Base-by-base conservation (phyloP, 2,113 vertebrate genomes). In the Myiopsitta monachus region DNA sequence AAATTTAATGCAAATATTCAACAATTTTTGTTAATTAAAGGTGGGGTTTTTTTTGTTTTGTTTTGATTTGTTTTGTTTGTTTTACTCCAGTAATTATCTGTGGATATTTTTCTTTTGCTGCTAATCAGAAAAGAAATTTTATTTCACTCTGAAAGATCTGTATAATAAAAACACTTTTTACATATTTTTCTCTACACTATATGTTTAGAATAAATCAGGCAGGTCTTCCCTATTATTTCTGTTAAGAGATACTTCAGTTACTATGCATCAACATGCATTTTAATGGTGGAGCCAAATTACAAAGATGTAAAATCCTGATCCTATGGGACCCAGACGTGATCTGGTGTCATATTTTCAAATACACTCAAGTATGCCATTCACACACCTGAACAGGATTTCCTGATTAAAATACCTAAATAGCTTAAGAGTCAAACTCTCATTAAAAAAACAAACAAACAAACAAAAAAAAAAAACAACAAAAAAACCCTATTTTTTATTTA, bases 141-240 rank as follows among this genome's bases (percentile, higher is more conserved):
- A 75, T 95, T 96, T 94, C 24, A 83, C 19, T 72, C 31, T 92
- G 43, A 95, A 96, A 96, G 33, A 30, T 91, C 51, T 96, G 39
- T 70, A 74, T 95, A 94, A 92, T 93, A 54, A 96, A 96, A 94
- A 95, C 24, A 88, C 28, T 96, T 83, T 81, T 94, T 94, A 79
- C 77, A 94, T 95, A 95, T 94, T 92, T 92, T 70, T 26, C 39
- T 95, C 85, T 94, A 68, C 28, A 77, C 21, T 79, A 33, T 83
- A 51, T 41, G 38, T 57, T 95, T 79, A 78, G 66, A 95, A 73
- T 77, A 94, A 95, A 96, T 88, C 43, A 88, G 49, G 14, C 51
- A 95, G 90, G 23, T 41, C 39, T 89, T 96, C 46, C 49, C n/a
- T 94, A 24, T 85, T 82, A 95, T 76, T 83, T 95, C 73, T 96